phyloP scores from a whole-genome alignment of 2,797 vertebrate species.

The Threskiornis aethiopicus region DNA sequence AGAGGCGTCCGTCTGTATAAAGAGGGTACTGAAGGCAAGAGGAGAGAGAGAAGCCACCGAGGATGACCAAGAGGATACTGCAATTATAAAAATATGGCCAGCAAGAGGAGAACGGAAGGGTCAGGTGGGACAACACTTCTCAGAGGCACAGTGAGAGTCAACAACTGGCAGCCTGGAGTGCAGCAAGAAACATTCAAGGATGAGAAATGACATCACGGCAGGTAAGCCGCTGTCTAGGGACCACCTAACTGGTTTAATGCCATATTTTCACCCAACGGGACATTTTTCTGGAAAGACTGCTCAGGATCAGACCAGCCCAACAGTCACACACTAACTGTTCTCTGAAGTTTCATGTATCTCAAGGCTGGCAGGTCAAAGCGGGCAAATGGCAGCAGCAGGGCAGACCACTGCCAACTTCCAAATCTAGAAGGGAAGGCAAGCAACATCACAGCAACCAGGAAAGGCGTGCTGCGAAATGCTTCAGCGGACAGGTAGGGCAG shows the following conservation, averaged over 20 bases:
- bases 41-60: neutral
- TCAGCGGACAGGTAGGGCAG: neutral
- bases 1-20: neutral
- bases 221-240: neutral
- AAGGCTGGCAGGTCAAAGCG: neutral
- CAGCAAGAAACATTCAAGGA: neutral
- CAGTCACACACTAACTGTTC: neutral
- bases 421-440: neutral
- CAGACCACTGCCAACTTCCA: neutral
- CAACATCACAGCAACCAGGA: neutral
- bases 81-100: neutral
- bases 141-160: neutral
- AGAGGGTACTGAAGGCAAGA: neutral
- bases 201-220: neutral
- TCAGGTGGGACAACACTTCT: neutral
- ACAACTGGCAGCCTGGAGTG: accelerated
- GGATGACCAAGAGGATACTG: neutral
- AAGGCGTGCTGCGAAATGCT: accelerated
- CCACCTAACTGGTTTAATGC: neutral
- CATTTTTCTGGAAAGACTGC: neutral
- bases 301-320: neutral
- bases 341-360: neutral
- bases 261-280: accelerated
- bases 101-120: neutral
- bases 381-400: neutral